Evolutionary conservation across 2,113 vertebrate species (phyloP), one percentile per base, ranked within the genome.

Genomic region (Dasypus novemcinctus): DNA sequence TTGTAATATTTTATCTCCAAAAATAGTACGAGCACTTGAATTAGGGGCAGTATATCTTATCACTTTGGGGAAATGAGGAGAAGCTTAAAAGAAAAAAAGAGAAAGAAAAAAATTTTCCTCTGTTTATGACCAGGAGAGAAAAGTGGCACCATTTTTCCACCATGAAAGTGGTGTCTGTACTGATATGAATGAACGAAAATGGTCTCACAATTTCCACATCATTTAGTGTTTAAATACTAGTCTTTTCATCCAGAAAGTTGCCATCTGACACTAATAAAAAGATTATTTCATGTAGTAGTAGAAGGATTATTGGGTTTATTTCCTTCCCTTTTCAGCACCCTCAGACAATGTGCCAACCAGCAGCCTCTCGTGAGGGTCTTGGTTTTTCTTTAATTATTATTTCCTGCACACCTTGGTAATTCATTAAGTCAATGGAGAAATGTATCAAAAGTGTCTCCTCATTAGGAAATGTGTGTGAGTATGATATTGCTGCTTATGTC

Each of bases 1-100:
- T 81, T 94, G 74, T 82, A 78, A 87, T 95, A 75, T 80, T 89
- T 95, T 91, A 89, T 49, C 63, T 84, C 84, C 75, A 87, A 69
- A 96, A 94, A 52, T 89, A 95, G 18, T 20, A 36, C 43, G 90
- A 68, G 52, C 46, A 87, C 81, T 96, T 93, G 71, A 90, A 79
- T 81, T 49, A n/a, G 38, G 76, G 41, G 29, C 49, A 84, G 1
- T 83, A 76, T 43, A 36, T 66, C 54, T 29, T 57, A 46, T 71
- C n/a, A 41, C 25, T 80, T 93, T 76, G 61, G 63, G 74, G 21
- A 43, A 76, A 1, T 87, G 54, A 87, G 38, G 43, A 93, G 36
- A 61, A 52, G 38, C 38, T 84, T 46, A 61, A 54, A 64, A 84
- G 54, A 57, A 81, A 57, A 57, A 59, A 46, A n/a, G n/a, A n/a